These are phyloP conservation scores for Brachycybe producta DNA, from an alignment of 2,888 invertebrate genomes.

Conservation along the genomic window DNA sequence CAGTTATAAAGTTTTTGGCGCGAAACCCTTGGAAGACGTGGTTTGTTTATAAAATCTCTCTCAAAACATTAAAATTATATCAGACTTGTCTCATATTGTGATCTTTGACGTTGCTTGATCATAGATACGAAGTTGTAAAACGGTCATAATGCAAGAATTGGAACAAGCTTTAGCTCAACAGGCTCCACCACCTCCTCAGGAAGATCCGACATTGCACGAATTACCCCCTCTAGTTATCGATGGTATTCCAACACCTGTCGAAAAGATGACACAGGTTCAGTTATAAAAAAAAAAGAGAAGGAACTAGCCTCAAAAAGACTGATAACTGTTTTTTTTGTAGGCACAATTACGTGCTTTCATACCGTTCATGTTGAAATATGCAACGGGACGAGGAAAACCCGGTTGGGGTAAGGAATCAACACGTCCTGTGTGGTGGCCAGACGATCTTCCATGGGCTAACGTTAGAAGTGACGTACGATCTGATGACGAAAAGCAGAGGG, in stretches of 20 bases:
- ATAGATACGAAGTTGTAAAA: slow-evolving; percentile 64
- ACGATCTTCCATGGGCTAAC: slow-evolving; percentile 95
- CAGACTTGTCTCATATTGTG: too few relatives aligned
- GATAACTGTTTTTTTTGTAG: slow-evolving; percentile 26
- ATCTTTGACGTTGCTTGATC: slow-evolving; percentile 12
- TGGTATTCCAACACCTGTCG: slow-evolving; percentile 94
- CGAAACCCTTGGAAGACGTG: slow-evolving; percentile 91
- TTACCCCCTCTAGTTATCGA: slow-evolving; percentile 91
- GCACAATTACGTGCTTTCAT: slow-evolving; percentile 93
- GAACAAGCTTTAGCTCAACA: slow-evolving; percentile 87
- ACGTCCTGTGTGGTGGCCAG: slow-evolving; percentile 95
- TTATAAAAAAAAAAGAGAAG: background rate
- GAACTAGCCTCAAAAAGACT: slow-evolving; percentile 1
- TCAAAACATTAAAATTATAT: too few relatives aligned
- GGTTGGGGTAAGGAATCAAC: slow-evolving; percentile 96
- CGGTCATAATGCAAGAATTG: slow-evolving; percentile 86
- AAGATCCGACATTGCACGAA: slow-evolving; percentile 88
- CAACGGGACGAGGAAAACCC: slow-evolving; percentile 88
- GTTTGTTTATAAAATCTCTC: slow-evolving; percentile 35
- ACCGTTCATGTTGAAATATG: slow-evolving; percentile 94
- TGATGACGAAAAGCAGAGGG: slow-evolving; percentile 94
- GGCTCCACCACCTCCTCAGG: slow-evolving; percentile 73
- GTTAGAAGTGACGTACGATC: slow-evolving; percentile 92
- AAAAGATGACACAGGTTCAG: slow-evolving; percentile 93
- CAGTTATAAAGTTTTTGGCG: slow-evolving; percentile 88